Conservation (phyloP, 2,797 vertebrate species). For the Phalloptychus januarius region DNA sequence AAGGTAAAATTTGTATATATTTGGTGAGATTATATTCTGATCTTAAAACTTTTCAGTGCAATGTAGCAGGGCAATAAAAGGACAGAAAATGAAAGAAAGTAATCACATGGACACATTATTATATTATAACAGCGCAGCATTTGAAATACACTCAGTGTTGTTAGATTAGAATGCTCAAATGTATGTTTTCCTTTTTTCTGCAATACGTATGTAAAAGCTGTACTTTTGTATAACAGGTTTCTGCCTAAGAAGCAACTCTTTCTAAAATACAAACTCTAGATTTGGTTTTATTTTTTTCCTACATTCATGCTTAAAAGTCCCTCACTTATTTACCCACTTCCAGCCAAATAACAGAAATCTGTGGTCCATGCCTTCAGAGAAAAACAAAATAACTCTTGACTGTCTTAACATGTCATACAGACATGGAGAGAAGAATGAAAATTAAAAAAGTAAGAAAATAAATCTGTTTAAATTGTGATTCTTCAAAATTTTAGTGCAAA, state of each 20-base stretch:
- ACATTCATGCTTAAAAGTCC: background rate
- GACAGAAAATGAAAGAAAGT: slow-evolving; percentile 12
- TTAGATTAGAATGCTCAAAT: background rate
- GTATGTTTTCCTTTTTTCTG: slow-evolving; percentile 2
- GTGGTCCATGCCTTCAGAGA: background rate
- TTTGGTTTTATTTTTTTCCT: background rate
- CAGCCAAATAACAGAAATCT: slow-evolving; percentile 4
- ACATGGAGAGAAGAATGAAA: background rate
- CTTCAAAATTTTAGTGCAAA: slow-evolving; percentile 3
- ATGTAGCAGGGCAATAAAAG: slow-evolving; percentile 22
- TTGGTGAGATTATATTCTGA: background rate
- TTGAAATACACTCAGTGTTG: slow-evolving; percentile 22
- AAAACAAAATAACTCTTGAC: slow-evolving; percentile 4
- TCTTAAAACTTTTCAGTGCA: background rate
- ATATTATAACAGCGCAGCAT: slow-evolving; percentile 13
- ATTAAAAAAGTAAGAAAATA: background rate
- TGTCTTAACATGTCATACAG: background rate
- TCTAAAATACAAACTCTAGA: background rate
- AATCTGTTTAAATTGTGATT: background rate
- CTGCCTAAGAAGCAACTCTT: background rate
- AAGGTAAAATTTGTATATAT: background rate
- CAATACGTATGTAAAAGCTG: background rate
- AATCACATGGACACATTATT: slow-evolving; percentile 10
- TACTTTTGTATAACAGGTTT: background rate
- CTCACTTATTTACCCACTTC: background rate